These are phyloP conservation scores for Leistus spinibarbis DNA, from an alignment of 2,888 invertebrate species.

Conservation along the genomic window DNA sequence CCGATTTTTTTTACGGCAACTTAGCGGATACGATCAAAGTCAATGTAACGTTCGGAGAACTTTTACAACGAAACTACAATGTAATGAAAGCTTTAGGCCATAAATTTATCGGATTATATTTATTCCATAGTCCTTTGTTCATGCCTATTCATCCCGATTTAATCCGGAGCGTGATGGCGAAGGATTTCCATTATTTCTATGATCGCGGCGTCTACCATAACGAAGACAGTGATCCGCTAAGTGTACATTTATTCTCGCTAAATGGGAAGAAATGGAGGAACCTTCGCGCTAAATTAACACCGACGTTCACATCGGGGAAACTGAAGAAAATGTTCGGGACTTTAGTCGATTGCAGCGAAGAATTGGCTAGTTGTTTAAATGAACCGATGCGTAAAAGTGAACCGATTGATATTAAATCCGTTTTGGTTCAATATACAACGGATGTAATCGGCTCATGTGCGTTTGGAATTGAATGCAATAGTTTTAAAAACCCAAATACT, in stretches of 20 bases:
- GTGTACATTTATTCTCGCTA: slow-evolving; percentile 63
- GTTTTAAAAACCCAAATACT: slow-evolving; percentile 30
- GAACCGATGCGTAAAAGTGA: slow-evolving; percentile 14
- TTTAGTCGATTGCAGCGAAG: slow-evolving; percentile 60
- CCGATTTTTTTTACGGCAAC: slow-evolving; percentile 39
- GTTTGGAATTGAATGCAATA: slow-evolving; percentile 34
- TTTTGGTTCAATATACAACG: slow-evolving; percentile 16
- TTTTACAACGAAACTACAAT: slow-evolving; percentile 27
- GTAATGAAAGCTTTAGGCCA: slow-evolving; percentile 39
- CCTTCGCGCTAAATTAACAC: slow-evolving; percentile 65
- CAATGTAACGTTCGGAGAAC: slow-evolving; percentile 13
- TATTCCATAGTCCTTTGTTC: slow-evolving; percentile 43
- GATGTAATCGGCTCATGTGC: slow-evolving; percentile 34
- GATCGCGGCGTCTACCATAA: slow-evolving; percentile 65
- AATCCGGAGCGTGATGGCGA: slow-evolving; percentile 60
- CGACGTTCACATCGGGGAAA: slow-evolving; percentile 68
- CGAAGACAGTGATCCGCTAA: slow-evolving; percentile 62
- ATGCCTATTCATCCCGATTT: slow-evolving; percentile 48
- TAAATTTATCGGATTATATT: slow-evolving; percentile 42
- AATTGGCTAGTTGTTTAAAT: slow-evolving; percentile 57
- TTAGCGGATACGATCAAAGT: slow-evolving; percentile 11
- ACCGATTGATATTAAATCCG: slow-evolving; percentile 27
- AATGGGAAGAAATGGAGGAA: slow-evolving; percentile 65
- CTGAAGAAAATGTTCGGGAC: slow-evolving; percentile 65
- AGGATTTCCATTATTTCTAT: slow-evolving; percentile 65